phyloP scores from a whole-genome alignment of 1,140 invertebrate species.

The Drosophila kepulauana region DNA sequence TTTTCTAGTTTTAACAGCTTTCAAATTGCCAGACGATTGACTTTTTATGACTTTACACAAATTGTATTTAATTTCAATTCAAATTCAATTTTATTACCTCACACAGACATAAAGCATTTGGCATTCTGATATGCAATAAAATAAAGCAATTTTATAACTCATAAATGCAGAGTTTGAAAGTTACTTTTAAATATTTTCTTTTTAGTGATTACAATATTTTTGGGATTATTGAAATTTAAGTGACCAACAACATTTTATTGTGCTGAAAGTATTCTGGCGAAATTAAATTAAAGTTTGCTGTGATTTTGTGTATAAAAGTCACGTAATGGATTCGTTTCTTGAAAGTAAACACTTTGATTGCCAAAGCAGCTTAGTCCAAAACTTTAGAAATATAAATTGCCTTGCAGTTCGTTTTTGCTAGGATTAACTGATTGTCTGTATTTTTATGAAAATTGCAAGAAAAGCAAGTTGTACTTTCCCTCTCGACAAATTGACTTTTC shows the following conservation, averaged over 20 bases:
- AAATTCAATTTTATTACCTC: conserved; percentile 19
- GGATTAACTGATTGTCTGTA: too few species aligned
- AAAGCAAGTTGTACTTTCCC: too few species aligned
- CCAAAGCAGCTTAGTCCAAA: too few species aligned
- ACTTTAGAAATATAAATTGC: too few species aligned
- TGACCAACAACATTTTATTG: background rate
- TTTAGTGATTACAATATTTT: background rate
- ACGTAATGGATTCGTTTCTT: too few species aligned
- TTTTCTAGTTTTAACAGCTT: background rate
- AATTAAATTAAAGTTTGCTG: too few species aligned
- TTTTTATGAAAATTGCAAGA: too few species aligned
- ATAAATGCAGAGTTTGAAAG: conserved; percentile 5
- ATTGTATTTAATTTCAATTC: conserved; percentile 5
- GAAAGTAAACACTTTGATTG: too few species aligned
- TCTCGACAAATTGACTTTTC: background rate
- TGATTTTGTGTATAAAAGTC: too few species aligned
- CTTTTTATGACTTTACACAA: conserved; percentile 13
- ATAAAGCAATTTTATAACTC: conserved; percentile 20
- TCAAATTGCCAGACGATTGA: background rate
- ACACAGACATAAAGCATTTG: conserved; percentile 14
- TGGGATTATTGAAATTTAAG: background rate
- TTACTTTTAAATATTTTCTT: background rate
- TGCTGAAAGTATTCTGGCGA: background rate
- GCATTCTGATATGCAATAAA: background rate
- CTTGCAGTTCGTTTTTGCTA: too few species aligned